Base-by-base conservation (phyloP, 2,113 vertebrate species). In the Nothoprocta perdicaria region DNA sequence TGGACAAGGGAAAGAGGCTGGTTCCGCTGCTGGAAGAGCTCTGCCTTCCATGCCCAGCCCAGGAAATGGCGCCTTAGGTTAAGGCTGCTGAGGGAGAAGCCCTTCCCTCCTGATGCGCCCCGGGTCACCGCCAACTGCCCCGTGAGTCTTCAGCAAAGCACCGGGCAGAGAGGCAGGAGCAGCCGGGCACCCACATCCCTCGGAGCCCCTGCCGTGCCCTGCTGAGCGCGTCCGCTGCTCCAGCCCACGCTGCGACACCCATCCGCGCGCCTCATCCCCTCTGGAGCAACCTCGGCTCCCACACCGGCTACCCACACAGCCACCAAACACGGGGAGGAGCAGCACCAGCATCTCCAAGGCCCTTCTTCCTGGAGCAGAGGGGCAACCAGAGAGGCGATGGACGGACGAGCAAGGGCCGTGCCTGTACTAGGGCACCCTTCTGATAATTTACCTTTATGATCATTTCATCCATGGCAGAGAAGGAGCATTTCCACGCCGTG, bases 381-480 rank as follows among this genome's bases (percentile, higher is more conserved):
- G 9, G 33, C 12, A 92, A 13, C 16, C 22, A 22, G 9, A 15
- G 33, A 14, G 12, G 52, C 2, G 1, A 65, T 2, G 7, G 27
- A 45, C 3, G 8, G 18, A 13, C 27, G 75, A 38, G 19, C 3
- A 9, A 41, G 52, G 2, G 2, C 15, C 26, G 8, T 1, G 0
- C n/a, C 58, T 72, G 13, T 48, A 43, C 12, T 26, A 13, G n/a
- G 10, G 26, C 26, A 35, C 9, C 48, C 26, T 60, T 18, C 22
- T 0, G 0, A 53, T 23, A 50, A 43, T 43, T 76, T 26, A 41
- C 29, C 48, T 22, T 60, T 18, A 18, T 0, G 0, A 53, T 23
- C 48, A 43, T 40, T 71, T 29, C 46, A 24, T 38, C 43, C 73
- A 69, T 8, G 3, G 31, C 26, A 75, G 5, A 9, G 40, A 76